Conservation (phyloP, 2,113 vertebrate species). For the Asarcornis scutulata region DNA sequence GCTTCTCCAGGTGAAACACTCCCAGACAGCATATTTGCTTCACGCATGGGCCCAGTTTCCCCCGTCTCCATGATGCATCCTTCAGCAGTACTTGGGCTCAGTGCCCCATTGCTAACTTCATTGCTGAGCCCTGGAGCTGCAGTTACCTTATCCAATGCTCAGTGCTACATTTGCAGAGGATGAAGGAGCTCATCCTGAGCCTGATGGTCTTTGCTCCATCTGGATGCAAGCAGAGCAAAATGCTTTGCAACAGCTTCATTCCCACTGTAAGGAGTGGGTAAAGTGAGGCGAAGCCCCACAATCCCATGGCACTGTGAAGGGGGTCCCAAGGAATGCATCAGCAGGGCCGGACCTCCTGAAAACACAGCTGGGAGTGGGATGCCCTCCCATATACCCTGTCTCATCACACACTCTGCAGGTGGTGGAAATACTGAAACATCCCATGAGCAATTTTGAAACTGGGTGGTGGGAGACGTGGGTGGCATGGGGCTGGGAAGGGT, state of each 20-base stretch:
- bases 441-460: not conserved
- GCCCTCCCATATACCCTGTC: not conserved
- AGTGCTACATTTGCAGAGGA: too few relatives aligned
- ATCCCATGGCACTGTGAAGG: too few relatives aligned
- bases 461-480: not conserved
- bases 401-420: accelerated
- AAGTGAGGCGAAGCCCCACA: too few relatives aligned
- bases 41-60: not conserved
- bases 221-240: too few relatives aligned
- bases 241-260: too few relatives aligned
- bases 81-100: not conserved
- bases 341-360: not conserved
- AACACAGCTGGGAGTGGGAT: not conserved
- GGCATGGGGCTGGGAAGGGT: not conserved
- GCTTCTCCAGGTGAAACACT: not conserved
- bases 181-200: too few relatives aligned
- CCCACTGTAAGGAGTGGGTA: too few relatives aligned
- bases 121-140: too few relatives aligned
- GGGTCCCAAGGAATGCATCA: too few relatives aligned
- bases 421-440: not conserved
- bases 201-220: too few relatives aligned
- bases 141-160: too few relatives aligned
- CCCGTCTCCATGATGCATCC: accelerated
- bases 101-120: too few relatives aligned
- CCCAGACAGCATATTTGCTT: not conserved